Base-by-base conservation (phyloP, 1,140 invertebrate genomes). In the Macrotrachela quadricornifera region DNA sequence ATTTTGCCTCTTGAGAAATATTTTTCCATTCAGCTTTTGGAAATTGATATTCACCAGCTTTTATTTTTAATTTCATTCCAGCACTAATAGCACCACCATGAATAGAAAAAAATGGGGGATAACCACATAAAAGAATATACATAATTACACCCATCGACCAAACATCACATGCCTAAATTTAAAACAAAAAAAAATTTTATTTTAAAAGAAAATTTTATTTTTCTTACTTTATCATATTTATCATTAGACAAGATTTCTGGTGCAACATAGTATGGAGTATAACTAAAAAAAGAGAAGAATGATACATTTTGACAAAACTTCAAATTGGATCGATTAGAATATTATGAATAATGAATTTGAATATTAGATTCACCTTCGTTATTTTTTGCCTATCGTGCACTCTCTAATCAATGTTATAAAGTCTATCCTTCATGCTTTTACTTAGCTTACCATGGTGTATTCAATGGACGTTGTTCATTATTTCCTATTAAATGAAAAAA, bases 1-100 rank as follows among this genome's bases (percentile, higher is more conserved):
- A 84, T 71, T 95, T 94, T 0, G 91, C 76, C 74, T 53, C 44
- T 21, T 46, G 16, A 15, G 86, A 92, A 0, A 97, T 88, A 63
- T 84, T 80, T 51, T 80, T 78, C 91, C 91, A 97, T 70, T 97
- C 92, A 0, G 87, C 84, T 59, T 81, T 78, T 0, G 90, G 87
- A 67, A 96, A 97, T 61, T 90, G 85, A 66, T 92, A 97, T 65
- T 95, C 85, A 8, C 91, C 91, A 46, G 85, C 79, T 55, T 85
- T 75, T 61, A 96, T 96, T 50, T 90, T 76, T 68, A 84, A 90
- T 68, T 96, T 97, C 92, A 97, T 97, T n/a, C 92, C 91, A 0
- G 92, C 90, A 36, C 88, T 95, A 60, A 97, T 95, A 10, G 91
- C 85, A 37, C 88, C 72, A 0, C 91, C 91, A 63, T 92, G 83